phyloP scores from a whole-genome alignment of 1,140 invertebrate species.

The Drosophila sp. region DNA sequence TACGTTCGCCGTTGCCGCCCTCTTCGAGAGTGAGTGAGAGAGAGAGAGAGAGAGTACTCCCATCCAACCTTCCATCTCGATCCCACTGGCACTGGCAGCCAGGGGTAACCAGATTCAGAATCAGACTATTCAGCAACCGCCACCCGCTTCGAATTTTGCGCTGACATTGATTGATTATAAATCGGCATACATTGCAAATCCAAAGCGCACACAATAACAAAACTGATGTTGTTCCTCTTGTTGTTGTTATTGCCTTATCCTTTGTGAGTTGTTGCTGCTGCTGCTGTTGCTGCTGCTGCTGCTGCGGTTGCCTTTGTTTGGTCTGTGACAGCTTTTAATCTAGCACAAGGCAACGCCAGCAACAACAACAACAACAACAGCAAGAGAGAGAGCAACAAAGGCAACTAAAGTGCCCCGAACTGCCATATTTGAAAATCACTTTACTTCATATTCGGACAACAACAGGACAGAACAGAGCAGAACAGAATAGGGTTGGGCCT shows the following conservation, averaged over 20 bases:
- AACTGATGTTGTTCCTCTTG: constrained; percentile 39
- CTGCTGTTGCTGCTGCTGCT: constrained; percentile 12
- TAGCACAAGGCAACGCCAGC: constrained; percentile 61
- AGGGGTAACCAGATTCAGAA: constrained; percentile 1
- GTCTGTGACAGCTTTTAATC: constrained; percentile 80
- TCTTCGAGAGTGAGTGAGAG: background rate
- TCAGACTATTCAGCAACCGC: constrained; percentile 2
- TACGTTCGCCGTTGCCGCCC: constrained; percentile 63
- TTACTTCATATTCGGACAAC: constrained; percentile 59
- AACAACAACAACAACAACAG: constrained; percentile 35
- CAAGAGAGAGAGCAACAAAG: constrained; percentile 44
- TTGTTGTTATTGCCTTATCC: constrained; percentile 55
- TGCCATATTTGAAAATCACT: constrained; percentile 78
- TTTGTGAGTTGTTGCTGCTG: constrained; percentile 57
- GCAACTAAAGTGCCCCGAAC: constrained; percentile 55
- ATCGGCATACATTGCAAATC: constrained; percentile 81
- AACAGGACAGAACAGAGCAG: constrained; percentile 29
- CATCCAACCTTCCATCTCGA: background rate
- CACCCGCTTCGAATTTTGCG: constrained; percentile 72
- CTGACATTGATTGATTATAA: constrained; percentile 81
- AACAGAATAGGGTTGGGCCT: background rate
- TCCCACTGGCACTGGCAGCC: background rate
- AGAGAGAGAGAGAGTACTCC: background rate
- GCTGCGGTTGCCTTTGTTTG: constrained; percentile 79
- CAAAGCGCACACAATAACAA: constrained; percentile 76